Percentiles rank a stretch among this genome's conserved stretches.
phyloP scores from a whole-genome alignment of 2,113 vertebrate genomes.

The Mus pahari region DNA sequence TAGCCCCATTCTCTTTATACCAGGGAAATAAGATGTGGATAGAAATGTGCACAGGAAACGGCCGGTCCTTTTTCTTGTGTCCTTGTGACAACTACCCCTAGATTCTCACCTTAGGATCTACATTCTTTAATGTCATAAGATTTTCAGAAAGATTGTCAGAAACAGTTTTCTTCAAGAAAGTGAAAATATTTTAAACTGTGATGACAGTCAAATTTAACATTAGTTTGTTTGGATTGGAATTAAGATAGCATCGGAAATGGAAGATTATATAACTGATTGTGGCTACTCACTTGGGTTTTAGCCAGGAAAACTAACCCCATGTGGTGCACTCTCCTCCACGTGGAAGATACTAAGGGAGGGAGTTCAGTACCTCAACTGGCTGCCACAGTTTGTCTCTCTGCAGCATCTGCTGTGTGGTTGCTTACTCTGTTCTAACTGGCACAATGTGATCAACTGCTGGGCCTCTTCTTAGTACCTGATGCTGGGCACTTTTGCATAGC shows the following conservation, averaged over 20 bases:
- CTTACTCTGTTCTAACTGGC: background rate
- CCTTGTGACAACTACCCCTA: background rate
- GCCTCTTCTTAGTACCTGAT: background rate
- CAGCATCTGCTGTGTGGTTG: background rate
- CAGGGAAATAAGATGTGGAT: constrained; percentile 49
- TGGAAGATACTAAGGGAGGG: constrained; percentile 4
- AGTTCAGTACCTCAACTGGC: constrained; percentile 8
- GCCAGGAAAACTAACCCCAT: background rate
- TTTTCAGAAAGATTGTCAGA: constrained; percentile 50
- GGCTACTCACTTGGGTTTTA: constrained; percentile 46
- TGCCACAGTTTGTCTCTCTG: constrained; percentile 21
- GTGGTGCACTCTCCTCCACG: background rate
- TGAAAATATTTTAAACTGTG: constrained; percentile 71
- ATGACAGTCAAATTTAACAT: constrained; percentile 53
- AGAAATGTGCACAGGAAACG: constrained; percentile 39
- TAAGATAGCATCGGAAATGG: constrained; percentile 68
- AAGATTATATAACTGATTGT: constrained; percentile 54
- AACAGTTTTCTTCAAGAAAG: constrained; percentile 63
- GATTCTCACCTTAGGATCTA: constrained; percentile 15
- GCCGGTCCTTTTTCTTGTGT: constrained; percentile 23
- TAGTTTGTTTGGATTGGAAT: constrained; percentile 68
- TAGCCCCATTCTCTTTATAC: constrained; percentile 7
- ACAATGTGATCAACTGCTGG: background rate
- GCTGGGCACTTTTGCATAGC: background rate
- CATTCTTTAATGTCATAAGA: constrained; percentile 25